Evolutionary conservation across 2,113 vertebrate genomes (phyloP), one percentile per base, ranked within the genome.

Genomic region (Callithrix jacchus): DNA sequence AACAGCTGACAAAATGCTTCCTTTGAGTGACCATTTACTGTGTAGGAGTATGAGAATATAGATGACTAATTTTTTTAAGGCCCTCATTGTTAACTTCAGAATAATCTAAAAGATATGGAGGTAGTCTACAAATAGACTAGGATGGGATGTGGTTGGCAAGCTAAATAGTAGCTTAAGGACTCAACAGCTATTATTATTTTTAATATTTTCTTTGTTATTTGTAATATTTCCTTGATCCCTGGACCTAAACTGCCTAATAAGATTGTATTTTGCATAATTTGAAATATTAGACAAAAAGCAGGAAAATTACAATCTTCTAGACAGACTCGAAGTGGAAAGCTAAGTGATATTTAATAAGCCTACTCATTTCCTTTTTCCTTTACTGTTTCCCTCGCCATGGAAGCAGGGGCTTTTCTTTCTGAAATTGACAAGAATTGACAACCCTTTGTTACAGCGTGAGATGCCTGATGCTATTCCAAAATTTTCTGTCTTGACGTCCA

Each of bases 401-500:
- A 96, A 85, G 89, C 52, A 37, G 71, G 70, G 61, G 54, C 68
- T 54, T 79, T 49, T 8, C 56, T 80, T 93, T 90, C 83, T 80
- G 70, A 87, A 93, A 87, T 0, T 80, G 74, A 95, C 80, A 94
- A 74, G 87, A 93, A 87, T 58, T 68, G 87, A 93, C 93, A 96
- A 93, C 49, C 54, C 73, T 97, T 97, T 97, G 97, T 97, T 95
- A 71, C 54, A 93, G 77, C 52, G 13, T n/a, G 71, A 82, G 92
- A 88, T 21, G 76, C 45, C 90, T 95, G 94, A 77, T 93, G n/a
- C 18, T 66, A 8, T 86, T 97, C 92, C 87, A 96, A 85, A 61
- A 96, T 81, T 85, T 70, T 89, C 95, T 70, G 61, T 92, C 93
- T 93, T 52, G 40, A 17, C 83, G 71, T 73, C 66, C 79, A 6